Base-by-base conservation (phyloP, 2,113 vertebrate species). In the Bos indicus region DNA sequence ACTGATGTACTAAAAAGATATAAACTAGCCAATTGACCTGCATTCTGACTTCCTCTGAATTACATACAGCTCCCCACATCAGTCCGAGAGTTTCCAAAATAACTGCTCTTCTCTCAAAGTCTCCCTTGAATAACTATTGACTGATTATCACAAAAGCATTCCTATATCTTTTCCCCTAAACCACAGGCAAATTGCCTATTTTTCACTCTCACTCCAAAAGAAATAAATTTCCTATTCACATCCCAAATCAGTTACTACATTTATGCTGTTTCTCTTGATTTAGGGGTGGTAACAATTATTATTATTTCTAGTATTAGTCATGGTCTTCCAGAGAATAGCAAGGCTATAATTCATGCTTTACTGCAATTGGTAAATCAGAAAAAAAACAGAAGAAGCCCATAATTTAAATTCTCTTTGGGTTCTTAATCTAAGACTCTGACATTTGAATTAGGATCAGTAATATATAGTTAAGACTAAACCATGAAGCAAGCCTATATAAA, bases 281-380 rank as follows among this genome's bases (percentile, higher is more conserved):
- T 93, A 96, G 54, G 74, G 36, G 80, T 89, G n/a, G 67, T 88
- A 96, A 94, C 88, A 96, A 98, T 97, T 95, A 97, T 96, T 97
- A 92, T 96, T 97, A 97, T 95, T 98, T 95, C 94, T 97, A 92
- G 92, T 96, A 95, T 96, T 94, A 94, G 94, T 97, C 96, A 97
- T 89, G 60, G 82, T 98, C 88, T 97, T 97, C 64, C 33, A 98
- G 85, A 92, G 88, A 96, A 94, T 30, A 97, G 81, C 81, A 95
- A 97, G 85, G 82, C 93, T 97, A 96, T 97, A 98, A 97, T 96
- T 97, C 95, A 97, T 71, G 91, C 94, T 97, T 97, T 97, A 94
- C 64, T 97, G 78, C 60, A 91, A 97, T 54, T 89, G 96, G 91
- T 91, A 97, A 97, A 97, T 89, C 82, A 95, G 86, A 15, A 15